Evolutionary conservation across 2,113 vertebrate genomes (phyloP).

Genomic region (Corvus cornix): DNA sequence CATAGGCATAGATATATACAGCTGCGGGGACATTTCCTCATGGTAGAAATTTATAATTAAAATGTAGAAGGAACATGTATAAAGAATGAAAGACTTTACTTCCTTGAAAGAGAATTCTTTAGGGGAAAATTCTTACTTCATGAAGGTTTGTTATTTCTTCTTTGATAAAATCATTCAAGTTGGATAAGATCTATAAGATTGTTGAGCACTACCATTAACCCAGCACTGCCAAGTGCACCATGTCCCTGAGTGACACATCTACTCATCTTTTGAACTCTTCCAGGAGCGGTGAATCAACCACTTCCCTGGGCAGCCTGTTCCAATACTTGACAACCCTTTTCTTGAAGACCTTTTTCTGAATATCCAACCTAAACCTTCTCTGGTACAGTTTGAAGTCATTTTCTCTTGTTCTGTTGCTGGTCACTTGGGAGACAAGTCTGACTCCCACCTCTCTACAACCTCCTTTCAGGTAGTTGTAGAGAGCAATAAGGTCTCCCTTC

Average conservation of each 20-base stretch:
- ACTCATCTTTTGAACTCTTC: background rate
- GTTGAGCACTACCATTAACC: background rate
- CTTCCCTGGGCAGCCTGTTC: background rate
- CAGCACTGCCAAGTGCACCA: background rate
- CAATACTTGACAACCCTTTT: background rate
- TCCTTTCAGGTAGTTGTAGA: background rate
- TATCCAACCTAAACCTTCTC: background rate
- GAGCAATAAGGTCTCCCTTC: background rate
- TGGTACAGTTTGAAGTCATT: background rate
- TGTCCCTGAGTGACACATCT: background rate
- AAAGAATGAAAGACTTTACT: background rate
- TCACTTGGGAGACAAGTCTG: background rate
- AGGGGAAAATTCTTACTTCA: background rate
- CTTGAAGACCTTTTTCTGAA: background rate
- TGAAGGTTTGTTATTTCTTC: background rate
- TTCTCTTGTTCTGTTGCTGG: background rate
- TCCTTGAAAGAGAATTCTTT: background rate
- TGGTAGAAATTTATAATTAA: background rate
- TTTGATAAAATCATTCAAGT: background rate
- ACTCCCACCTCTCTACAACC: background rate
- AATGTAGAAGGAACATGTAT: background rate
- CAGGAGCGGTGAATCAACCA: background rate
- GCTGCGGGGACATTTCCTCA: background rate
- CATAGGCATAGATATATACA: background rate
- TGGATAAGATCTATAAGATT: background rate